Conservation (phyloP, 2,113 vertebrate species). For the Hippocampus abdominalis region DNA sequence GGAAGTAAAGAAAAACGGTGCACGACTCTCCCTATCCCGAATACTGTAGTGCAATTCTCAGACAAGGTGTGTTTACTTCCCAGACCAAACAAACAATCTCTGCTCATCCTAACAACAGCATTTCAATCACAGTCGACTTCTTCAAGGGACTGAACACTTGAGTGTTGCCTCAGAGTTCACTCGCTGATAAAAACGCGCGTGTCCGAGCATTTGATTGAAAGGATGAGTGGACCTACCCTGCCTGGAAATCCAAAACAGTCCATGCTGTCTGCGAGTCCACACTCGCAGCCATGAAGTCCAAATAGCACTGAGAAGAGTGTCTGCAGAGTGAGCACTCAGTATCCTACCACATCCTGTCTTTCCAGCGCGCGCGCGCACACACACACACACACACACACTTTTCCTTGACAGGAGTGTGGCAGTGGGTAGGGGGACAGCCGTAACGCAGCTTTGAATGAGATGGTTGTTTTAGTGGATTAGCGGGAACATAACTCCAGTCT, state of each 20-base stretch:
- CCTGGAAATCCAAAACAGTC: slow-evolving; percentile 63
- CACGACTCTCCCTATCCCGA: neutral
- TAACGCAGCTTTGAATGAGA: slow-evolving; percentile 2
- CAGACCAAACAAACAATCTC: neutral
- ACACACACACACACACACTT: slow-evolving; percentile 32
- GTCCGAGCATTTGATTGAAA: neutral
- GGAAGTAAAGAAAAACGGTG: neutral
- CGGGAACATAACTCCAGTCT: neutral
- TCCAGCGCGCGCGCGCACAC: slow-evolving; percentile 30
- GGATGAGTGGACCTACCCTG: slow-evolving; percentile 59
- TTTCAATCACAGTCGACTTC: neutral
- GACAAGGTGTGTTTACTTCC: neutral
- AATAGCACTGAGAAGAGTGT: slow-evolving; percentile 46
- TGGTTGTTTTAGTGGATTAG: slow-evolving; percentile 1
- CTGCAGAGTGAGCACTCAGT: slow-evolving; percentile 60
- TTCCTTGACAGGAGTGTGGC: neutral
- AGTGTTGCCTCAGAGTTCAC: neutral
- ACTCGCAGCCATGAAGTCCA: slow-evolving; percentile 54
- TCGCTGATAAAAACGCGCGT: slow-evolving; percentile 17
- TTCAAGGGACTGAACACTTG: neutral
- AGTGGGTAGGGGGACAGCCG: neutral
- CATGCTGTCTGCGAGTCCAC: slow-evolving; percentile 60
- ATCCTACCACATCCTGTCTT: slow-evolving; percentile 71
- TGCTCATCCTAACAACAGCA: neutral
- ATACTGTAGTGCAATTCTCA: neutral